phyloP scores from a whole-genome alignment of 1,140 invertebrate species.

The Bombus waltoni region DNA sequence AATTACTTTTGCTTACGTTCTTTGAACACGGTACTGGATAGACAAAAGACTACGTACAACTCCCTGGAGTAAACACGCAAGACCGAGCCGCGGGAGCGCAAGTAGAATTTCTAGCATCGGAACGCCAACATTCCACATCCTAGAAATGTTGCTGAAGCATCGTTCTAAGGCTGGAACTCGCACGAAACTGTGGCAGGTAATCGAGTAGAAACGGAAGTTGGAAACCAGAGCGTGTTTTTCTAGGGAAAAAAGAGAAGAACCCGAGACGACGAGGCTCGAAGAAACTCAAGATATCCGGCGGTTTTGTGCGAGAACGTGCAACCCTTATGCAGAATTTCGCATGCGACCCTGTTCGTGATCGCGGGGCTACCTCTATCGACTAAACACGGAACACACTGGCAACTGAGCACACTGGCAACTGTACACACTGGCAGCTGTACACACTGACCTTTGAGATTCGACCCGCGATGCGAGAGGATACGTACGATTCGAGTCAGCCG shows the following conservation, averaged over 20 bases:
- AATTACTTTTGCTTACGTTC: background rate
- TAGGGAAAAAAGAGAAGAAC: background rate
- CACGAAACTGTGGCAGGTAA: background rate
- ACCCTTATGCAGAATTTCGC: constrained; percentile 51
- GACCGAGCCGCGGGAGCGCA: background rate
- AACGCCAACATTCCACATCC: background rate
- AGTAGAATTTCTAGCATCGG: background rate
- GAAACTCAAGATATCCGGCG: too few species aligned
- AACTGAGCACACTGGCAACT: background rate
- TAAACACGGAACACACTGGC: constrained; percentile 30
- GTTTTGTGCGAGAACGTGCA: background rate
- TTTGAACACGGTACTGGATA: background rate
- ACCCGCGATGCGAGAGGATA: constrained; percentile 21
- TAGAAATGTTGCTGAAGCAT: background rate
- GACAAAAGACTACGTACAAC: background rate
- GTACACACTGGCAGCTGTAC: constrained; percentile 6
- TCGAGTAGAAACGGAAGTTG: constrained; percentile 35
- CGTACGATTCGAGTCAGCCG: constrained; percentile 24
- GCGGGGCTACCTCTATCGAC: constrained; percentile 34
- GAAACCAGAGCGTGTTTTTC: constrained; percentile 23
- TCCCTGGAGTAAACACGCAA: background rate
- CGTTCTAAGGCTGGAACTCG: background rate
- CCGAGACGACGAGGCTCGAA: background rate
- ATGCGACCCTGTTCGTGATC: constrained; percentile 52
- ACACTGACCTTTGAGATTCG: constrained; percentile 57